Evolutionary conservation across 2,113 vertebrate species (phyloP).

Genomic region (Chionodraco myersi): DNA sequence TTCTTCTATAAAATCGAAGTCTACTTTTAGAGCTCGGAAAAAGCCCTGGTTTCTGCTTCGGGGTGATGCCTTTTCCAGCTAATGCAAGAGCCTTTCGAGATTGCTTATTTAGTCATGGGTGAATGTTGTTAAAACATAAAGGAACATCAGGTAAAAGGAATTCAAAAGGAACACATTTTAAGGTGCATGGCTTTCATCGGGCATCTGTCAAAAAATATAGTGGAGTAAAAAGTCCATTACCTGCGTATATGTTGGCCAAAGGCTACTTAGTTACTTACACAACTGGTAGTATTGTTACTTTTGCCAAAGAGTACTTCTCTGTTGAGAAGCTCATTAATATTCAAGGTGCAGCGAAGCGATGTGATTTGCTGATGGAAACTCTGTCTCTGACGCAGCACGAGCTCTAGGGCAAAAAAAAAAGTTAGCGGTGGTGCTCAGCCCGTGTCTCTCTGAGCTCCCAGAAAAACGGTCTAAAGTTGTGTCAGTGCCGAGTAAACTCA

Average conservation of each 20-base stretch:
- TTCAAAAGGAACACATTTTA: neutral
- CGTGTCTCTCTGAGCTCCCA: neutral
- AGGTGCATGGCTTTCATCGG: neutral
- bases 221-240: neutral
- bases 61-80: neutral
- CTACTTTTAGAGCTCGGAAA: no score
- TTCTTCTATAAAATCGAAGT: neutral
- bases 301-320: neutral
- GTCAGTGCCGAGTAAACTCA: conserved; percentile 15
- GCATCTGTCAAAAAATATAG: neutral
- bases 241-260: neutral
- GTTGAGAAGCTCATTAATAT: conserved; percentile 17
- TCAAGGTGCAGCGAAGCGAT: neutral
- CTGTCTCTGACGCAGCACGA: conserved; percentile 41
- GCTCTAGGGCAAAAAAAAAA: neutral
- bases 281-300: neutral
- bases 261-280: neutral
- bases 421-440: neutral
- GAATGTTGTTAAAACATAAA: no score
- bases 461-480: conserved; percentile 2
- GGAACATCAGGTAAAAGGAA: neutral
- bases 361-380: conserved; percentile 37
- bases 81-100: neutral
- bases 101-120: no score
- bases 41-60: neutral